Conservation (phyloP, 2,888 invertebrate species). For the Dryobota labecula region DNA sequence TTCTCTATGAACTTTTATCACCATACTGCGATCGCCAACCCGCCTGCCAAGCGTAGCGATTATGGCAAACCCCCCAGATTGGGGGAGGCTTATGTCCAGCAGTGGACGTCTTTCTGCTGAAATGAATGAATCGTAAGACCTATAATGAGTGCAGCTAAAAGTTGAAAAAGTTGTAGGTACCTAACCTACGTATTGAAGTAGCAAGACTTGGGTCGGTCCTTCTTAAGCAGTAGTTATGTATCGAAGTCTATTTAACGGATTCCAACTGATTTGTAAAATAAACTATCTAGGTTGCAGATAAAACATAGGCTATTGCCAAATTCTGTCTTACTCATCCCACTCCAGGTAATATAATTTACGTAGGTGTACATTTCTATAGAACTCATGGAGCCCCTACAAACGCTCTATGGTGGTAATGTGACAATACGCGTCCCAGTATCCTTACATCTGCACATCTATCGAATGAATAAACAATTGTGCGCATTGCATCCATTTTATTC, state of each 20-base stretch:
- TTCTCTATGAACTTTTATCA: too few species aligned
- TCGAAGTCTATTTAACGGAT: neutral
- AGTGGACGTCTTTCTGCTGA: too few species aligned
- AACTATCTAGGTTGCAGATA: neutral
- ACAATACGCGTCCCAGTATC: slow-evolving; percentile 55
- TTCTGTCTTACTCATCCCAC: neutral
- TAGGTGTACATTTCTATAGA: neutral
- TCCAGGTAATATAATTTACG: neutral
- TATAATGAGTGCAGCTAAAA: neutral
- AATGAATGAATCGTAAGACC: neutral
- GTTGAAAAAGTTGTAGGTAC: neutral
- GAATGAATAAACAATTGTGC: slow-evolving; percentile 69
- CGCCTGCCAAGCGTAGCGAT: too few species aligned
- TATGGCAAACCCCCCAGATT: too few species aligned
- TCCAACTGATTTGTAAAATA: neutral
- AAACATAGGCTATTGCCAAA: neutral
- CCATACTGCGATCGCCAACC: too few species aligned
- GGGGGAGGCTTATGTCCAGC: too few species aligned
- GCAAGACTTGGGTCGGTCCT: neutral
- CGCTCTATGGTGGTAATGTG: slow-evolving; percentile 53
- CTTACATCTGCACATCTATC: slow-evolving; percentile 64
- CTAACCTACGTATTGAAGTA: neutral
- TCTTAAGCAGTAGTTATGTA: neutral
- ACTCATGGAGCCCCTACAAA: slow-evolving; percentile 51
- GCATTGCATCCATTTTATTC: slow-evolving; percentile 62